Evolutionary conservation across 1,140 invertebrate genomes (phyloP).

Genomic region (Magallana ariakensis): DNA sequence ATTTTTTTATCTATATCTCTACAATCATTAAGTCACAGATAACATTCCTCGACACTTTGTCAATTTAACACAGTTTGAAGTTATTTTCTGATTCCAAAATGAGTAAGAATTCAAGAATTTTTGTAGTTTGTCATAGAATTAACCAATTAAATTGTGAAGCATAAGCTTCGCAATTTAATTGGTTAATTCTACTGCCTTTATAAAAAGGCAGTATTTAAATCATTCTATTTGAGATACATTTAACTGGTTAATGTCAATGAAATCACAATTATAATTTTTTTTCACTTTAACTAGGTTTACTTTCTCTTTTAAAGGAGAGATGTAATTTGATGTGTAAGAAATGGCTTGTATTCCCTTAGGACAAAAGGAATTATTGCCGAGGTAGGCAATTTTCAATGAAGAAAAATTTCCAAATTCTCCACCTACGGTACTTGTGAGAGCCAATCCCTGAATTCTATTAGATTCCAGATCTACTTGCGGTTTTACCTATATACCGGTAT

Average conservation of each 20-base stretch:
- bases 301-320: too few species aligned
- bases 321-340: too few species aligned
- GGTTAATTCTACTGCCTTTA: background rate
- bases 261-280: too few species aligned
- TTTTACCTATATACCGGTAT: background rate
- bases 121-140: background rate
- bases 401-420: background rate
- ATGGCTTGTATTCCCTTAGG: background rate
- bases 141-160: background rate
- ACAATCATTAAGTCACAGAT: slow-evolving; percentile 13
- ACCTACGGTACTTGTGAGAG: slow-evolving; percentile 1
- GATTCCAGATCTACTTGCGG: background rate
- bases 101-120: slow-evolving; percentile 31
- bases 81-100: background rate
- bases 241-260: background rate
- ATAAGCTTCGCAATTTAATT: background rate
- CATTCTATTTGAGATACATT: background rate
- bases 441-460: background rate
- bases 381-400: background rate
- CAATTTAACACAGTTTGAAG: background rate
- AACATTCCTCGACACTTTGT: slow-evolving; percentile 6
- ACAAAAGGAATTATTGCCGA: background rate
- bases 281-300: too few species aligned
- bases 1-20: slow-evolving; percentile 17
- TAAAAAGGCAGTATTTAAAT: background rate